phyloP scores from a whole-genome alignment of 2,888 invertebrate genomes.

The Pantelozetes paolii region DNA sequence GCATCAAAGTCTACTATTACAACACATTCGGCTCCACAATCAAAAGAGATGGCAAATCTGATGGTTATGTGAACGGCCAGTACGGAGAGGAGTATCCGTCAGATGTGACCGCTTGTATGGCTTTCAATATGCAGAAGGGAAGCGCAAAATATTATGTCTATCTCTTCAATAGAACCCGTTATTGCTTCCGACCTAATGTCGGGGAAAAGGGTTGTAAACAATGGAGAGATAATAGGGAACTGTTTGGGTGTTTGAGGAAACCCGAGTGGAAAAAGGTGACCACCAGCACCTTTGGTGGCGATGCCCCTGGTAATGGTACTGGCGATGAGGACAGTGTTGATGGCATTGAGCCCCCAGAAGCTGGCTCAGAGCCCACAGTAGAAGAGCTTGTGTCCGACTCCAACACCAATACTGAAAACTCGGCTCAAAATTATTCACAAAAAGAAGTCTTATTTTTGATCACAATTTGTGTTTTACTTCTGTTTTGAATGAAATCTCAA shows the following conservation, averaged over 20 bases:
- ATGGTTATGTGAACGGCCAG: neutral
- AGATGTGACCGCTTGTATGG: neutral
- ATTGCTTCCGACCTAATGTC: conserved; percentile 5
- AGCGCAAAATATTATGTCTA: neutral
- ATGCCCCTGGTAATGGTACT: too few species aligned
- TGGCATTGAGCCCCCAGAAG: too few species aligned
- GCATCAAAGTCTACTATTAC: neutral
- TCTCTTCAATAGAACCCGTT: neutral
- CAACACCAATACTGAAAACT: too few species aligned
- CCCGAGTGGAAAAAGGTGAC: too few species aligned
- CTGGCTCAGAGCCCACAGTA: too few species aligned
- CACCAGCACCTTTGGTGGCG: too few species aligned
- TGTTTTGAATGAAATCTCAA: too few species aligned
- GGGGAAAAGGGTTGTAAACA: neutral
- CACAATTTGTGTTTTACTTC: too few species aligned
- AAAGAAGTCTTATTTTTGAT: too few species aligned
- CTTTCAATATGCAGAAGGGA: neutral
- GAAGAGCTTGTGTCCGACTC: too few species aligned
- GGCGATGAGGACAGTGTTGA: too few species aligned
- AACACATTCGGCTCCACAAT: neutral
- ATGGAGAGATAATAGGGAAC: neutral
- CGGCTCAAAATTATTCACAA: too few species aligned
- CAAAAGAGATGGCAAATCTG: neutral
- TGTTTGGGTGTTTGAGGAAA: conserved; percentile 33
- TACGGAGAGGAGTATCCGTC: neutral